Percentiles rank a stretch among this genome's conserved stretches.
Evolutionary conservation across 2,888 invertebrate species (phyloP).

Genomic region (Galerucella calmariensis): DNA sequence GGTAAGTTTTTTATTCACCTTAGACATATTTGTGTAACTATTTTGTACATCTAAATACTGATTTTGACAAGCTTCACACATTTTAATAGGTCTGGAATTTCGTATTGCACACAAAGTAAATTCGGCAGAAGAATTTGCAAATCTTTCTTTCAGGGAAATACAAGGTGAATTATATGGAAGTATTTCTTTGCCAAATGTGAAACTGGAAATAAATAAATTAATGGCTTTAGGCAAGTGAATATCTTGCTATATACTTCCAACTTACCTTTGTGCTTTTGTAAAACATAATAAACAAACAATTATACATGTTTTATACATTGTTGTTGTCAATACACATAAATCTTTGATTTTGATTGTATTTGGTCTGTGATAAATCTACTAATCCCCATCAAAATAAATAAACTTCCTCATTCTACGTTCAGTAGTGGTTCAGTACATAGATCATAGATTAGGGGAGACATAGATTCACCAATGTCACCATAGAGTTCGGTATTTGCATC

Average conservation of each 20-base stretch:
- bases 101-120: slow-evolving; percentile 72
- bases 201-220: background rate
- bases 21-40: slow-evolving; percentile 68
- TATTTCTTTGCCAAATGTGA: background rate
- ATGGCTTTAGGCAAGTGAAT: background rate
- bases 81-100: slow-evolving; percentile 71
- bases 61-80: slow-evolving; percentile 72
- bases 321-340: too few species aligned
- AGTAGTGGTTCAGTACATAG: too few species aligned
- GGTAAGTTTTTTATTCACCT: slow-evolving; percentile 49
- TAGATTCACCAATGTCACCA: too few species aligned
- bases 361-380: too few species aligned
- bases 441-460: too few species aligned
- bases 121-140: slow-evolving; percentile 69
- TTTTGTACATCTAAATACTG: slow-evolving; percentile 67
- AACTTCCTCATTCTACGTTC: too few species aligned
- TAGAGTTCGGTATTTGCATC: too few species aligned
- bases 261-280: slow-evolving; percentile 3
- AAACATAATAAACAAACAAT: background rate
- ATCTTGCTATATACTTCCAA: background rate
- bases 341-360: too few species aligned
- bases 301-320: slow-evolving; percentile 5
- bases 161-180: slow-evolving; percentile 43
- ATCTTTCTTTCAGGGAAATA: slow-evolving; percentile 56
- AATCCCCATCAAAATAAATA: too few species aligned